Base-by-base conservation (phyloP, 2,797 vertebrate species). In the Eutrigla gurnardus region DNA sequence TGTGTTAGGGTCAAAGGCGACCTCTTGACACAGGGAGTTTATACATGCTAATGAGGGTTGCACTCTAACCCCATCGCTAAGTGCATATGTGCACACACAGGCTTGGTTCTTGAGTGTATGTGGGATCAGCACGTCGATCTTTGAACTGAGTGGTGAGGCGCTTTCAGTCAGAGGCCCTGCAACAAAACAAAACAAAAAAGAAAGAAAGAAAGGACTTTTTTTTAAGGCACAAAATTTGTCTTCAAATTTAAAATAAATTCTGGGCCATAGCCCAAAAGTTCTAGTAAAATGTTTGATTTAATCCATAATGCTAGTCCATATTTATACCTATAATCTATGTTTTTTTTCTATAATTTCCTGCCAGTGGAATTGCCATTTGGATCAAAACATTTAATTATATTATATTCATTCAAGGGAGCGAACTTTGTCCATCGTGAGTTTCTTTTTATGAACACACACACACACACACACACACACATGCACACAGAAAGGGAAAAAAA, bases 1-100 rank as follows among this genome's bases (percentile, higher is more conserved):
- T 78, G 81, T 89, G 82, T 86, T 82, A 53, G 87, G 91, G 93
- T 94, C 91, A 94, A 90, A 92, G 84, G 83, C 85, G 89, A 90
- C 90, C 91, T 92, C 88, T 92, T 91, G 90, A 92, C 90, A 85
- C 84, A 0, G 63, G 71, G 88, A 91, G 90, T 90, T 92, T 92
- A 91, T 89, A 93, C 91, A 93, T 93, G 90, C 88, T 93, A 93
- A 93, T 92, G 92, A 93, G 90, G 80, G 57, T 43, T 91, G 89
- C 87, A 89, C 91, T 92, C 87, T 93, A 90, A 86, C 90, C 89
- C 81, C 81, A 50, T 67, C 25, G 64, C 88, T 82, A 88, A 85
- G 83, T 91, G 89, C 91, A 93, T 88, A 89, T 91, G 88, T 65
- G n/a, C 69, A 60, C 80, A 62, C 58, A 72, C 57, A 77, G 70